phyloP scores from a whole-genome alignment of 2,113 vertebrate genomes.

The Octodon degus region DNA sequence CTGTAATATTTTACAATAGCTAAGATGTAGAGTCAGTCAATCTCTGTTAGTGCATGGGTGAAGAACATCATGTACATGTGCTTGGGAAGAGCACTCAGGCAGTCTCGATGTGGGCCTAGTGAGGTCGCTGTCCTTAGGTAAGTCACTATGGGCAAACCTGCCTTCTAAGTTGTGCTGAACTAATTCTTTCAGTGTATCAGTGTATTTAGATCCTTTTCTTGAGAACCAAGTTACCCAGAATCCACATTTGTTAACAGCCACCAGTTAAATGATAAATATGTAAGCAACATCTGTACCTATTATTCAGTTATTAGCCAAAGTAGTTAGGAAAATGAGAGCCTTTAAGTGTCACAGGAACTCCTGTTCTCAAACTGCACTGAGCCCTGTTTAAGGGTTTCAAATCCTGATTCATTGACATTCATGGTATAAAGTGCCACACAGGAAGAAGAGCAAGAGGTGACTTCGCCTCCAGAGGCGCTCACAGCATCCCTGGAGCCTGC shows the following conservation, averaged over 20 bases:
- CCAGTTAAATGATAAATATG: neutral
- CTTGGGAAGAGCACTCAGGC: neutral
- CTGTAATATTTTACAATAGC: neutral
- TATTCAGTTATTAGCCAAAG: neutral
- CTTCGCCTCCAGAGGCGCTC: neutral
- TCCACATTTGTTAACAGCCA: neutral
- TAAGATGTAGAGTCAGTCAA: neutral
- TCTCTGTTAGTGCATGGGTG: too few species aligned
- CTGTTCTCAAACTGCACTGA: neutral
- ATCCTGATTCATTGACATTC: neutral
- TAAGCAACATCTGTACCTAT: neutral
- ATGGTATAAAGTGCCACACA: neutral
- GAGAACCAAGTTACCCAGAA: neutral
- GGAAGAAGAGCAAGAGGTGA: neutral
- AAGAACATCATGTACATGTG: neutral
- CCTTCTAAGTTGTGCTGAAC: neutral
- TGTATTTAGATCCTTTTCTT: neutral
- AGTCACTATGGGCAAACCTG: neutral
- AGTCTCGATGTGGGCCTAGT: neutral
- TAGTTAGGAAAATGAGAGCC: neutral
- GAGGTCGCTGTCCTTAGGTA: neutral
- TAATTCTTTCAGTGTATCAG: too few species aligned
- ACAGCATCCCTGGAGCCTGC: neutral
- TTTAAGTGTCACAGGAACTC: neutral
- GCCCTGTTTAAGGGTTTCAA: neutral